Percentiles rank a stretch among this genome's conserved stretches.
These are phyloP conservation scores for Spheniscus mendiculus DNA, from an alignment of 2,113 vertebrate species.

Conservation along the genomic window DNA sequence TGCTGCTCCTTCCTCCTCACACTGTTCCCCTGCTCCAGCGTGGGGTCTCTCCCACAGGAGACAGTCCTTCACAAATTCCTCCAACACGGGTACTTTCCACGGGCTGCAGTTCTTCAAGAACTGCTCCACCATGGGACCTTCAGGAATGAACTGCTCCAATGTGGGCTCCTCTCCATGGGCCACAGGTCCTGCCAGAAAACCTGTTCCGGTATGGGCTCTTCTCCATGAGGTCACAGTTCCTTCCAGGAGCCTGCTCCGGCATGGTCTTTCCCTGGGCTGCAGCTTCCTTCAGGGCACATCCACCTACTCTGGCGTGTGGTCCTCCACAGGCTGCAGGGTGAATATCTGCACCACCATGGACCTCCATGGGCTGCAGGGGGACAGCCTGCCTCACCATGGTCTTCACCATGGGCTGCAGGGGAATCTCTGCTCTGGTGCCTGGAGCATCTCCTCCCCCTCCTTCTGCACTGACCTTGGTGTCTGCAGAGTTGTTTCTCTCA, in stretches of 20 bases:
- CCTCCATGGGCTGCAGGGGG: not conserved
- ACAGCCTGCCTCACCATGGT: not conserved
- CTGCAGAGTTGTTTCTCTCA: not conserved
- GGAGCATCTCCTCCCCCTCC: not conserved
- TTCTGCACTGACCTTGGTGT: not conserved
- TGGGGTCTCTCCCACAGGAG: not conserved
- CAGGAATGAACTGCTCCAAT: not conserved
- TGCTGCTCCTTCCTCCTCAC: not conserved
- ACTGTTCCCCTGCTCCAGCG: not conserved
- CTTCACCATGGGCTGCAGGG: not conserved
- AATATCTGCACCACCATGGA: not conserved
- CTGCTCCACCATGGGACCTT: not conserved
- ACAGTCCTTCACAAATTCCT: not conserved
- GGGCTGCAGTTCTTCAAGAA: not conserved
- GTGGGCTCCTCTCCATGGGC: not conserved
- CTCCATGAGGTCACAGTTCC: not conserved
- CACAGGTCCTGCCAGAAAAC: not conserved
- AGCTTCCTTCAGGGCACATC: not conserved
- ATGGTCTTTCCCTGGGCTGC: not conserved
- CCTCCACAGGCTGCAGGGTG: not conserved
- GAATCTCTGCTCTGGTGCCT: not conserved
- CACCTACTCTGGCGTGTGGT: rapidly evolving
- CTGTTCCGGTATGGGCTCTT: not conserved
- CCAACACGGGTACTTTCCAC: not conserved
- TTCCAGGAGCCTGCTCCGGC: not conserved